Percentiles rank a stretch among this genome's conserved stretches.
Conservation (phyloP, 2,797 vertebrate genomes). For the Lepilemur septentrionalis region DNA sequence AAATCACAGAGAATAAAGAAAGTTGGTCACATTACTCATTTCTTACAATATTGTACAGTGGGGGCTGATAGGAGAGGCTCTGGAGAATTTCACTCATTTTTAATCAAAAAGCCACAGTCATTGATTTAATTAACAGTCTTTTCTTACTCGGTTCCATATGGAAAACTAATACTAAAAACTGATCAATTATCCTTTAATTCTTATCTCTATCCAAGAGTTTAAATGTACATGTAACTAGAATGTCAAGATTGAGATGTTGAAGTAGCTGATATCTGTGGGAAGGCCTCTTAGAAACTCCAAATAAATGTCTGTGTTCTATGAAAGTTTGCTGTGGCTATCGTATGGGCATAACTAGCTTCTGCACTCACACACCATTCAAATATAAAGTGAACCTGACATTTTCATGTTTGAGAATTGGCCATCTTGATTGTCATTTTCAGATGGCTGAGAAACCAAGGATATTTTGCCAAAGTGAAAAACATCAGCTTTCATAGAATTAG, state of each 20-base stretch:
- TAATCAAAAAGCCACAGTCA: background rate
- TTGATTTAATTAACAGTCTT: constrained; percentile 3
- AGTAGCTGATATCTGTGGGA: background rate
- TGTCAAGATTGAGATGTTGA: background rate
- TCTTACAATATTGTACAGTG: background rate
- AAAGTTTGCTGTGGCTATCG: background rate
- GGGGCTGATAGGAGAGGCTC: background rate
- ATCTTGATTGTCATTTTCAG: background rate
- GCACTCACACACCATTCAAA: background rate
- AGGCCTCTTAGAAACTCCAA: background rate
- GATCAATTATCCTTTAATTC: background rate
- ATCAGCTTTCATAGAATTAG: background rate
- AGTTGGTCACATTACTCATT: background rate
- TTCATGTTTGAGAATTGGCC: background rate
- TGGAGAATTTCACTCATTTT: constrained; percentile 1
- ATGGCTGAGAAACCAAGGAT: background rate
- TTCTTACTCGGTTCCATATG: background rate
- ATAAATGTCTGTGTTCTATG: background rate
- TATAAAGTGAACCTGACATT: background rate
- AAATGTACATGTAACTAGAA: background rate
- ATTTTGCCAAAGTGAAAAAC: background rate
- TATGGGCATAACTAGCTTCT: background rate
- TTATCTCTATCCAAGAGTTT: background rate
- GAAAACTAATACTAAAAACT: background rate
- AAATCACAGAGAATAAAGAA: background rate